Evolutionary conservation across 1,140 invertebrate genomes (phyloP).

Genomic region (Philotrypesis tridentata): DNA sequence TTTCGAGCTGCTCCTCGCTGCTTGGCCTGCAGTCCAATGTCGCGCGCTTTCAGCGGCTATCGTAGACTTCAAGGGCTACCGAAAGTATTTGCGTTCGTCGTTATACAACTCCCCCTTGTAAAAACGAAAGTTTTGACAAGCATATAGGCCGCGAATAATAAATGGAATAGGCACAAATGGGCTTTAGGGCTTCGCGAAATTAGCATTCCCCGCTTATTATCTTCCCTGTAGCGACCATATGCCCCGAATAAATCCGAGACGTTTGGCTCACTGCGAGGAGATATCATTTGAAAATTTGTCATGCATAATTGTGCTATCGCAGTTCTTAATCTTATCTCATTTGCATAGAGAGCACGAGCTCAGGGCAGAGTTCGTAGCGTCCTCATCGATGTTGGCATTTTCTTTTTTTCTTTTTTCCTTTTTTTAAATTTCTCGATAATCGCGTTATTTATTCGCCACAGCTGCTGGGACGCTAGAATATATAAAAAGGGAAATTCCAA

Average conservation of each 20-base stretch:
- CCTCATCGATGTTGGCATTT: too few species aligned
- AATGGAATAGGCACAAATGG: conserved; percentile 9
- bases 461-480: too few species aligned
- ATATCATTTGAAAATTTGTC: conserved; percentile 21
- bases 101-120: conserved; percentile 4
- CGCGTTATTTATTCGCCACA: too few species aligned
- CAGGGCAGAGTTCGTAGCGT: too few species aligned
- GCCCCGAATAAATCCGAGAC: conserved; percentile 22
- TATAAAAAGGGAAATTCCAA: too few species aligned
- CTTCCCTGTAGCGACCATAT: conserved; percentile 30
- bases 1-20: neutral
- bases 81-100: too few species aligned
- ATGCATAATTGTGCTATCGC: neutral
- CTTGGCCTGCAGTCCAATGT: too few species aligned
- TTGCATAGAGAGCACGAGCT: too few species aligned
- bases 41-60: neutral
- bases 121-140: conserved; percentile 36
- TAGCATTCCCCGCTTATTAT: conserved; percentile 44
- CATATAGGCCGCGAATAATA: neutral
- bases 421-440: neutral
- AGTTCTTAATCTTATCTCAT: neutral
- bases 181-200: conserved; percentile 6
- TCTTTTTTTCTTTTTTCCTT: too few species aligned
- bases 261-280: neutral
- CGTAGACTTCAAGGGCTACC: too few species aligned